These are phyloP conservation scores for Cerastoderma edule DNA, from an alignment of 2,888 invertebrate species.

Conservation along the genomic window DNA sequence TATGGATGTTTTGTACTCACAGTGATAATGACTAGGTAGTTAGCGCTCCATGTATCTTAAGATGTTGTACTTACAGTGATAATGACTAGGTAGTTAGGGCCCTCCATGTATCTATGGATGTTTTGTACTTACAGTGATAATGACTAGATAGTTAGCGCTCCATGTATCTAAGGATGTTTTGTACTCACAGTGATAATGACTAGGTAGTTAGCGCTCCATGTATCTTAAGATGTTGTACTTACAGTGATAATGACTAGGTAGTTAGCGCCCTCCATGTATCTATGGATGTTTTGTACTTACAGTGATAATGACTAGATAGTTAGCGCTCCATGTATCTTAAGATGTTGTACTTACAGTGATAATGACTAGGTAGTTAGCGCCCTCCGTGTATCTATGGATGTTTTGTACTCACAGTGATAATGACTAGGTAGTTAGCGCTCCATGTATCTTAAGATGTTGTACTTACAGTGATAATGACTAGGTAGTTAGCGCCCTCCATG, in stretches of 20 bases:
- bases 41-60: too few species aligned
- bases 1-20: too few species aligned
- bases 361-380: too few species aligned
- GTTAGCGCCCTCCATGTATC: too few species aligned
- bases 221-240: constrained; percentile 67
- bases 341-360: too few species aligned
- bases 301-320: constrained; percentile 69
- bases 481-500: too few species aligned
- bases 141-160: constrained; percentile 55
- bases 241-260: too few species aligned
- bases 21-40: constrained; percentile 58
- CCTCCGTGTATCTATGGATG: too few species aligned
- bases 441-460: constrained; percentile 66
- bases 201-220: constrained; percentile 72
- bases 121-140: too few species aligned
- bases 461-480: too few species aligned
- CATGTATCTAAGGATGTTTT: too few species aligned
- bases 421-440: constrained; percentile 73
- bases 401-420: constrained; percentile 68
- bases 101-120: constrained; percentile 69
- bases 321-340: constrained; percentile 71
- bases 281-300: too few species aligned
- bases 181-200: constrained; percentile 68
- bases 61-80: constrained; percentile 68
- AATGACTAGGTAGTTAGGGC: constrained; percentile 71